phyloP scores from a whole-genome alignment of 2,888 invertebrate species.

The Diogma glabrata region DNA sequence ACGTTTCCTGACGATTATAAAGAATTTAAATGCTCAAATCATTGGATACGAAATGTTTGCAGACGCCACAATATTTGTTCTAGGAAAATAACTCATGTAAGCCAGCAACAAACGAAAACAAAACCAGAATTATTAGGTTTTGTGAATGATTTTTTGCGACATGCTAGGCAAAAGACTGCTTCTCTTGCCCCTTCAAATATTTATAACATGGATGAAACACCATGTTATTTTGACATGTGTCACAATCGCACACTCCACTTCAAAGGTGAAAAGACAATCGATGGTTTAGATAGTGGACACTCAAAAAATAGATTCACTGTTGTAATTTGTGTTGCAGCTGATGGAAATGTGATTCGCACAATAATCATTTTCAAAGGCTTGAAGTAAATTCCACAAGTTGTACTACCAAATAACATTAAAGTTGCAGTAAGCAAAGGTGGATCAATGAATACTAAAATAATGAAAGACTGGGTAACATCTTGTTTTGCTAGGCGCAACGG shows the following conservation, averaged over 20 bases:
- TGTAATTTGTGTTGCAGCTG: background rate
- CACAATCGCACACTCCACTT: background rate
- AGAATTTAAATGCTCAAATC: too few species aligned
- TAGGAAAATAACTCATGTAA: too few species aligned
- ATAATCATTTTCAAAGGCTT: background rate
- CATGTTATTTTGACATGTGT: background rate
- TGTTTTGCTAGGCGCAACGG: background rate
- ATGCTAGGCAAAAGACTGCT: background rate
- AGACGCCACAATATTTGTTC: too few species aligned
- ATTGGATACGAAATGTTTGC: too few species aligned
- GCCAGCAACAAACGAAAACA: too few species aligned
- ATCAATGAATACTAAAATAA: background rate
- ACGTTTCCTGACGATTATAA: too few species aligned
- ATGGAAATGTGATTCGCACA: background rate
- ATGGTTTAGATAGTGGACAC: background rate
- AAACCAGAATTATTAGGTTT: too few species aligned
- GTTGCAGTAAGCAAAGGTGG: too few species aligned
- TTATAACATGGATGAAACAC: background rate
- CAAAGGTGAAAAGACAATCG: background rate
- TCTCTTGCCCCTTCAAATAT: background rate
- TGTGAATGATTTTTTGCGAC: too few species aligned
- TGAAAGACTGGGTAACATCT: background rate
- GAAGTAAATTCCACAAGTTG: background rate
- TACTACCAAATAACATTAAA: background rate
- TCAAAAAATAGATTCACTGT: background rate